Evolutionary conservation across 2,797 vertebrate species (phyloP), one percentile per base, ranked within the genome.

Genomic region (Buphagus erythrorhynchus): DNA sequence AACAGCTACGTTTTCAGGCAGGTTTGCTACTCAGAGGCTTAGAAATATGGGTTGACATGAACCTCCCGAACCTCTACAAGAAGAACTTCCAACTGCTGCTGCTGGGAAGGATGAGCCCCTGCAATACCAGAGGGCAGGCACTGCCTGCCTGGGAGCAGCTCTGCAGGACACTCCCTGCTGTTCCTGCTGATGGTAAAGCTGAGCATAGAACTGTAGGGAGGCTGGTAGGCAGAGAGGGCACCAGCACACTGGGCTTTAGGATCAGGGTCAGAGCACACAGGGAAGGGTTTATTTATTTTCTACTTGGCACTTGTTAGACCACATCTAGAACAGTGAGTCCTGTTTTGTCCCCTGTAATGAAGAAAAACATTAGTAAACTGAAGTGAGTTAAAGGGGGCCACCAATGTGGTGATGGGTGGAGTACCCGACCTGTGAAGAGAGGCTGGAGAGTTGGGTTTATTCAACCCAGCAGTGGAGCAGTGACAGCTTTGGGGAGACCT

Each of bases 121-220:
- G 26, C 65, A 35, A 9, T 25, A 26, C 13, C 29, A 73, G 16
- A 80, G 25, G 38, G 8, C 17, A 58, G 9, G 22, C 49, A 35
- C 16, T 49, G 38, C 55, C 20, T 59, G 15, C 21, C 38, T 59
- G 17, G 24, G 48, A 67, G n/a, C 10, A 75, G 29, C 16, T 62
- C 49, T 67, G 31, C 6, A 13, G 54, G 29, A 83, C 51, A 26
- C 14, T 11, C 2, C 7, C 19, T 61, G 25, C 0, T 0, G 10
- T 3, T 67, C 12, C 26, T 68, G 49, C 18, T 54, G 28, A 16
- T 52, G 14, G 6, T 13, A 16, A 85, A 90, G 36, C 45, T 68
- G 49, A 59, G 16, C 26, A 9, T 0, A 33, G 40, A 49, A 33
- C 20, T 7, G 3, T 13, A 49, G 20, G 18, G 21, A 49, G 1